Percentiles rank a stretch among this genome's conserved stretches.
phyloP scores from a whole-genome alignment of 2,113 vertebrate species.

The Cyanistes caeruleus region DNA sequence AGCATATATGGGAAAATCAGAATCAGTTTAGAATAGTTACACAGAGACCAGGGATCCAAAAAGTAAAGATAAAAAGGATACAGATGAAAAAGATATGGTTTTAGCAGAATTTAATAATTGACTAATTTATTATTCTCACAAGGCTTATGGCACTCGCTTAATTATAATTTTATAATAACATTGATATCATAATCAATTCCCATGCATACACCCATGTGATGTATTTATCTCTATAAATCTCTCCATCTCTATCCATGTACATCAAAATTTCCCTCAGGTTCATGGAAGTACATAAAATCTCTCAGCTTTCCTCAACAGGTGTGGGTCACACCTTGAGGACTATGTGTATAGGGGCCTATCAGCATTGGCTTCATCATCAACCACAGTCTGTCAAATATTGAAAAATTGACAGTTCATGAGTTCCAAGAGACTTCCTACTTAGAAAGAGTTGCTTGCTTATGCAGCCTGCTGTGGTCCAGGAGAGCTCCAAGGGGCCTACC shows the following conservation, averaged over 20 bases:
- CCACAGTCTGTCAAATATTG: rapidly evolving
- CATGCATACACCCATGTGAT: too few relatives aligned
- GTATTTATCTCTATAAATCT: neutral
- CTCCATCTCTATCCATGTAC: too few relatives aligned
- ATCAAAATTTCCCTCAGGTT: neutral
- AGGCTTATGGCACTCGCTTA: neutral
- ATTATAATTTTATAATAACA: neutral
- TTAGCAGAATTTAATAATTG: neutral
- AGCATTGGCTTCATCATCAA: neutral
- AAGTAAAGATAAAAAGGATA: neutral
- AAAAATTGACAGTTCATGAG: neutral
- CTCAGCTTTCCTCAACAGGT: neutral
- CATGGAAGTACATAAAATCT: neutral
- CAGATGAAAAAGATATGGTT: neutral
- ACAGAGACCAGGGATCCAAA: rapidly evolving
- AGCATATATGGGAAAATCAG: neutral
- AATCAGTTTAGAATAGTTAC: neutral
- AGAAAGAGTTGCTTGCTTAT: neutral
- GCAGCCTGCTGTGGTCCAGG: neutral
- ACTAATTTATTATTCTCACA: neutral
- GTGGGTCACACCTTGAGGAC: neutral
- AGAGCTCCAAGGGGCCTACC: neutral
- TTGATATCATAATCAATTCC: neutral
- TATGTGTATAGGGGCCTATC: neutral
- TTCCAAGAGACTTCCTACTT: neutral